phyloP scores from a whole-genome alignment of 2,888 invertebrate genomes.

The Monopis laevigella region DNA sequence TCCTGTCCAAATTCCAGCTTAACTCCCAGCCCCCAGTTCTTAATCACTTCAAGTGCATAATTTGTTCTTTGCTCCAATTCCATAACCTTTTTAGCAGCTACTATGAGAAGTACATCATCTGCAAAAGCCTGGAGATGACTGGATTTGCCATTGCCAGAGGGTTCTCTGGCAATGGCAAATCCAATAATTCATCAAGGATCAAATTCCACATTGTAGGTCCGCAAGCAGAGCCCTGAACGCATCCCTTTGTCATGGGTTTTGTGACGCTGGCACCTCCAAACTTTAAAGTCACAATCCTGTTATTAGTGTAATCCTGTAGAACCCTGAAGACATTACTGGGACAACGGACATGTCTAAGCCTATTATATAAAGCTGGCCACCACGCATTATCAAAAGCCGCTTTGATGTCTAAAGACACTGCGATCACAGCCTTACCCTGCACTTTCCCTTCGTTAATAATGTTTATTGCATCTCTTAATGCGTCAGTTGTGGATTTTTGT shows the following conservation, averaged over 20 bases:
- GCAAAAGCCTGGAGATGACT: slow-evolving; percentile 8
- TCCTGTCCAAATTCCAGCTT: too few relatives aligned
- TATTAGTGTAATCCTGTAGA: slow-evolving; percentile 16
- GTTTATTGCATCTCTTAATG: slow-evolving; percentile 13
- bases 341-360: slow-evolving; percentile 16
- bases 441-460: slow-evolving; percentile 5
- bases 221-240: slow-evolving; percentile 23
- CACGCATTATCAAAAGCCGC: slow-evolving; percentile 12
- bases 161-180: background rate
- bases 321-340: slow-evolving; percentile 19
- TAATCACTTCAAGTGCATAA: too few relatives aligned
- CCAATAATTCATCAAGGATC: slow-evolving; percentile 21
- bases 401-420: slow-evolving; percentile 16
- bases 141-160: too few relatives aligned
- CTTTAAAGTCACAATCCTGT: slow-evolving; percentile 15
- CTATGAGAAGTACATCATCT: slow-evolving; percentile 7
- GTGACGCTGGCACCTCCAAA: slow-evolving; percentile 12
- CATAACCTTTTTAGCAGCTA: background rate
- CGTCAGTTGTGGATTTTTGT: slow-evolving; percentile 18
- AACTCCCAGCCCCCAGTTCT: too few relatives aligned
- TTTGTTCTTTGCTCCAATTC: too few relatives aligned
- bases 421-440: slow-evolving; percentile 6
- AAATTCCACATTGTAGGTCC: slow-evolving; percentile 23
- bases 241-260: slow-evolving; percentile 20
- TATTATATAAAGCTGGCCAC: slow-evolving; percentile 17